Base-by-base conservation (phyloP, 2,797 vertebrate genomes). In the Eurystomus glaucurus region DNA sequence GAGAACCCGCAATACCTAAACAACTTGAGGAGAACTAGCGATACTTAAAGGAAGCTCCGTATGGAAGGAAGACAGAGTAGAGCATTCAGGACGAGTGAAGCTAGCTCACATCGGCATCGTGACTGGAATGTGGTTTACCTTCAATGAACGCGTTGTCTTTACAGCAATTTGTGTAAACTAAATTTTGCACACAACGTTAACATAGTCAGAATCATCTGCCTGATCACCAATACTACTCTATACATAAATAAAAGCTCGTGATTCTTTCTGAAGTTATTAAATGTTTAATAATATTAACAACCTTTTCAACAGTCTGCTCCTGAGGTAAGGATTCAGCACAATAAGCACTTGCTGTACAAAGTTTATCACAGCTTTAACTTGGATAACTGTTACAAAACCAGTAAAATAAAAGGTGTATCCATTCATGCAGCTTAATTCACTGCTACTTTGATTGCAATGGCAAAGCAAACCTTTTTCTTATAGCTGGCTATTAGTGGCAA, bases 71-170 rank as follows among this genome's bases (percentile, higher is more conserved):
- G 45, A 46, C 39, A 8, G 14, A 17, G 28, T 1, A 71, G 37
- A 45, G 37, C 41, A 6, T 5, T 35, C 43, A 10, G 35, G 26
- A 14, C 3, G 19, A 88, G 17, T 3, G 20, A 23, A 52, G 33
- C 9, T 1, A 43, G 61, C 45, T 64, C 55, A 13, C 2, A 5
- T 6, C 2, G 4, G 35, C 23, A 2, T 5, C 33, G 8, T 0
- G 18, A 39, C 7, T 19, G n/a, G 29, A 31, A 25, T 0, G 23
- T 10, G 37, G 22, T 11, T 39, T 50, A 29, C 33, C 18, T 15
- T 39, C 50, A 48, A 1, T 19, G 37, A 70, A 39, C 1, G 3
- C 4, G 16, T 0, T 52, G 37, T 51, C 46, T 52, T 50, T 12
- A 48, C 12, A 66, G 64, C 35, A 68, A 13, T 29, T 33, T n/a